Evolutionary conservation across 2,113 vertebrate species (phyloP), one percentile per base, ranked within the genome.

Genomic region (Conger conger): DNA sequence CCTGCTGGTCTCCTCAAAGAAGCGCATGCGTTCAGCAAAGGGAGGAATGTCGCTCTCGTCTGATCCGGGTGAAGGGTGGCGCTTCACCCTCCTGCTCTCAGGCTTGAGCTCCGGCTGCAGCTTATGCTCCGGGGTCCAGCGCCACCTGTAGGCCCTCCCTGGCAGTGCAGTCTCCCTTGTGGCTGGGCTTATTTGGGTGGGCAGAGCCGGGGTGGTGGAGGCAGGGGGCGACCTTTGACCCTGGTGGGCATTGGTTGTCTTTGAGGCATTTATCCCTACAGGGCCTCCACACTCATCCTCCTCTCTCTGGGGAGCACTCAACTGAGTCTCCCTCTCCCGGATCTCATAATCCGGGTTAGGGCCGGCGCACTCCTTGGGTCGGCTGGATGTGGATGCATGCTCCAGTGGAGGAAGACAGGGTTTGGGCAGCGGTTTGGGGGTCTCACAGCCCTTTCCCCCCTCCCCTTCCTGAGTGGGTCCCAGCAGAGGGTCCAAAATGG

Each of bases 321-420:
- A 95, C 91, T 99, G 97, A 27, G 98, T 97, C 88, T 99, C 99
- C 86, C 97, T 97, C 54, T 96, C 92, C 87, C 99, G 98, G 90
- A 99, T 99, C 93, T 99, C 98, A 0, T 99, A 97, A 54, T 97
- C 96, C 81, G 99, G 93, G 88, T 97, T 99, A 73, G 98, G 99
- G 50, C 98, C 98, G 3, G 99, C 99, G 5, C 98, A 96, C 18
- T 99, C 97, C 0, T 93, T 98, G 35, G 95, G 96, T 0, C 97
- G 94, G 0, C 97, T 95, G 87, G 96, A 95, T 37, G 97, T 95
- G 40, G 95, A 92, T 0, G 93, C 94, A 18, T 97, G 94, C 30
- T 95, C 93, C 23, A 95, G 95, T 3, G 93, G 94, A 0, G 93
- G 84, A 0, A 92, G 91, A 27, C 91, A 79, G 3, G 91, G 93